A percentile compares a stretch with the other conserved stretches of the same genome.
Conservation (phyloP, 2,113 vertebrate genomes). For the Menura novaehollandiae region DNA sequence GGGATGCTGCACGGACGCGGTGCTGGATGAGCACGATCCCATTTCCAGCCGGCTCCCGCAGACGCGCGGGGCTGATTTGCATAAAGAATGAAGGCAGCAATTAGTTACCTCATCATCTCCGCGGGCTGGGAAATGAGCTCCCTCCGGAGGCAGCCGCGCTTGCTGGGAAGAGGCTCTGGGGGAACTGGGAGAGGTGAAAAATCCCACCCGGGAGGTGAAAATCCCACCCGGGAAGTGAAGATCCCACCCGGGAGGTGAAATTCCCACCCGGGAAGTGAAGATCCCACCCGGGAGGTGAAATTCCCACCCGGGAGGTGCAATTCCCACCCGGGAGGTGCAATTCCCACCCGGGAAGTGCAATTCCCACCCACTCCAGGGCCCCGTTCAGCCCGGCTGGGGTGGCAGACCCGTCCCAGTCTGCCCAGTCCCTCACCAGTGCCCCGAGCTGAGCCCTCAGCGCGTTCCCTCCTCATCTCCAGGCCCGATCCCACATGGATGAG, state of each 20-base stretch:
- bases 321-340: no score
- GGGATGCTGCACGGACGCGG: rapidly evolving
- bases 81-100: slow-evolving; percentile 13
- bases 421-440: neutral
- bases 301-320: neutral
- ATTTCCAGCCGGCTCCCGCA: neutral
- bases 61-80: neutral
- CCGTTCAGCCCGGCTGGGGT: rapidly evolving
- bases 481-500: rapidly evolving
- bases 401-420: neutral
- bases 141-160: neutral
- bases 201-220: neutral
- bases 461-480: rapidly evolving
- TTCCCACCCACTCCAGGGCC: neutral
- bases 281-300: neutral
- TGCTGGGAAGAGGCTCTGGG: neutral
- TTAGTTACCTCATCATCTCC: neutral
- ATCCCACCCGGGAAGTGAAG: neutral
- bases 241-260: neutral
- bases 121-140: slow-evolving; percentile 9
- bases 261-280: neutral
- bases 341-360: neutral
- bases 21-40: rapidly evolving
- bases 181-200: neutral
- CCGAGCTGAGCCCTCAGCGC: rapidly evolving